Percentiles rank a stretch among this genome's conserved stretches.
phyloP scores from a whole-genome alignment of 2,888 invertebrate genomes.

The Ophion ellenae region DNA sequence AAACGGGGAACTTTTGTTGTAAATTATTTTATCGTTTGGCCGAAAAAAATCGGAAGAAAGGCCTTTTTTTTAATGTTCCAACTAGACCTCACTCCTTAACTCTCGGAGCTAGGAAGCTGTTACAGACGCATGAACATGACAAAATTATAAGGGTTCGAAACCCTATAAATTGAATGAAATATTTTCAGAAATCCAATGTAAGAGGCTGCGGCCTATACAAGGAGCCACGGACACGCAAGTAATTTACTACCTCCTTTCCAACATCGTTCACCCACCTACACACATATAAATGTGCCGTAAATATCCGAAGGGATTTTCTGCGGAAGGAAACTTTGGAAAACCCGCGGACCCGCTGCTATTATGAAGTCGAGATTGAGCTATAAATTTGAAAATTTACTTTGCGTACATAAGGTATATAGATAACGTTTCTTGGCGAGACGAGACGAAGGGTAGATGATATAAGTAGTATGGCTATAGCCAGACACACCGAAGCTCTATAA shows the following conservation, averaged over 20 bases:
- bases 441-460: conserved; percentile 24
- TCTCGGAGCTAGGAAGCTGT: background rate
- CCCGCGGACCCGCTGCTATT: conserved; percentile 67
- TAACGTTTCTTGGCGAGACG: conserved; percentile 66
- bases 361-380: conserved; percentile 78
- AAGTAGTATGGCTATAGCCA: background rate
- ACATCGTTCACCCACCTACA: conserved; percentile 18
- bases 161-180: background rate
- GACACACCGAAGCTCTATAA: conserved; percentile 2
- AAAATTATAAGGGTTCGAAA: background rate
- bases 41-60: too few relatives aligned
- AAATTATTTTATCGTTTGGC: too few relatives aligned
- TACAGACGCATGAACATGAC: background rate
- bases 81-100: background rate
- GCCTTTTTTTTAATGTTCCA: too few relatives aligned
- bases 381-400: conserved; percentile 79
- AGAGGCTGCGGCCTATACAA: background rate
- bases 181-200: background rate
- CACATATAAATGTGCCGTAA: conserved; percentile 28
- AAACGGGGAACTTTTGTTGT: too few relatives aligned
- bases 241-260: conserved; percentile 57
- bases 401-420: conserved; percentile 39
- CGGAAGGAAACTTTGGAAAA: conserved; percentile 66
- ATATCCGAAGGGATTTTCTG: conserved; percentile 39
- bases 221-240: conserved; percentile 3